These are phyloP conservation scores for Drosophila mojavensis DNA, from an alignment of 1,140 invertebrate species.

Conservation along the genomic window DNA sequence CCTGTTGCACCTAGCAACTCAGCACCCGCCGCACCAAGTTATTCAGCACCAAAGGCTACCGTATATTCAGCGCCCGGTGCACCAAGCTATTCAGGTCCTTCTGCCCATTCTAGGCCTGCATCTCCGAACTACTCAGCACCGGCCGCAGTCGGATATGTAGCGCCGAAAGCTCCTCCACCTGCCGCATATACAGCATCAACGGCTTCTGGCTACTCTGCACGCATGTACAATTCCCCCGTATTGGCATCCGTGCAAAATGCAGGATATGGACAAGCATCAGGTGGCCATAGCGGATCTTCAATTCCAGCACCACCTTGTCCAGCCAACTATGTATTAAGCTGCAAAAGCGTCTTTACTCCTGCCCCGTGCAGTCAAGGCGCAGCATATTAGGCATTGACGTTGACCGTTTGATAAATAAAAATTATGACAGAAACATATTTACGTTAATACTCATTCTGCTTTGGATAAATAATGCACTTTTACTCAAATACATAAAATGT, in stretches of 20 bases:
- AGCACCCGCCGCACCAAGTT: neutral
- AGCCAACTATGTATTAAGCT: slow-evolving; percentile 60
- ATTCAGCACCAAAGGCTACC: neutral
- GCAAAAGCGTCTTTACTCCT: slow-evolving; percentile 54
- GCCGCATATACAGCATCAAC: slow-evolving; percentile 35
- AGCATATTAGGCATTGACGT: slow-evolving; percentile 25
- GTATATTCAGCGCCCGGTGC: neutral
- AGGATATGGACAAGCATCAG: slow-evolving; percentile 27
- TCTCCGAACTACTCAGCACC: neutral
- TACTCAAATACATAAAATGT: no score
- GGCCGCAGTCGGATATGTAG: slow-evolving; percentile 17
- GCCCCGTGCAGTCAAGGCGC: slow-evolving; percentile 54
- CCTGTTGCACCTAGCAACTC: neutral
- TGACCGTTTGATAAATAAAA: slow-evolving; percentile 17
- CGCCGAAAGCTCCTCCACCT: neutral
- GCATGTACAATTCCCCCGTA: slow-evolving; percentile 33
- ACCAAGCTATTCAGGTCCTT: neutral
- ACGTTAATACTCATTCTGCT: neutral
- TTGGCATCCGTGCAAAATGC: slow-evolving; percentile 34
- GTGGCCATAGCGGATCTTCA: slow-evolving; percentile 37
- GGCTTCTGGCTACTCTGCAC: slow-evolving; percentile 46
- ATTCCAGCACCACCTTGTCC: slow-evolving; percentile 60
- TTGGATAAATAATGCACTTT: no score
- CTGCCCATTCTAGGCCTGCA: neutral
- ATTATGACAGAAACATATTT: neutral